A percentile compares a stretch with the other conserved stretches of the same genome.
phyloP scores from a whole-genome alignment of 2,113 vertebrate species.

The Cinclus mexicanus region DNA sequence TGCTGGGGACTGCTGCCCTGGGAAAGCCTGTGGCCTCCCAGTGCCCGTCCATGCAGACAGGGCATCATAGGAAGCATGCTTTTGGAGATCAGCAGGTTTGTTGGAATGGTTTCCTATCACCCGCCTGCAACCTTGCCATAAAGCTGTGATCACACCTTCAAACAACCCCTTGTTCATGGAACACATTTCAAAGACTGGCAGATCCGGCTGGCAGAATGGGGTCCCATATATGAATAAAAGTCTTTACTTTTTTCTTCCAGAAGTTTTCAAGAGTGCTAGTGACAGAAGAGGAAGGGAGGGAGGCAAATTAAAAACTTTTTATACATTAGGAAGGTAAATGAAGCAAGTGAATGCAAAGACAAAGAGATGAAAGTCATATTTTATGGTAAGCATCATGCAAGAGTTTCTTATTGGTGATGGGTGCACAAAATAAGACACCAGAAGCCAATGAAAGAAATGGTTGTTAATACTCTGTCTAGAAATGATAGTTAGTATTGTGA shows the following conservation, averaged over 20 bases:
- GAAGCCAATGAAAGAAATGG: conserved; percentile 68
- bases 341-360: conserved; percentile 66
- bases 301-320: conserved; percentile 66
- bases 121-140: neutral
- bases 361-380: conserved; percentile 73
- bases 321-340: conserved; percentile 66
- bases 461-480: conserved; percentile 67
- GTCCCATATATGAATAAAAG: conserved; percentile 66
- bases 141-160: conserved; percentile 39
- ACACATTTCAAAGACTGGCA: conserved; percentile 50
- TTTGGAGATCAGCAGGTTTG: neutral
- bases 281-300: conserved; percentile 50
- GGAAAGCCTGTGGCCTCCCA: neutral
- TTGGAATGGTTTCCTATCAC: neutral
- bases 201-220: conserved; percentile 64
- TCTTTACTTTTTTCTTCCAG: conserved; percentile 60
- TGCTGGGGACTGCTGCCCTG: accelerated
- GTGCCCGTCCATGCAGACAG: neutral
- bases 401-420: conserved; percentile 66
- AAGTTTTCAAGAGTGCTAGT: conserved; percentile 65
- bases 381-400: conserved; percentile 67
- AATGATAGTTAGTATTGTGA: conserved; percentile 68
- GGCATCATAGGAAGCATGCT: neutral
- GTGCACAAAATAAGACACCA: conserved; percentile 53
- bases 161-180: conserved; percentile 44